Evolutionary conservation across 2,888 invertebrate species (phyloP), one percentile per base, ranked within the genome.

Genomic region (Cataglyphis livida): DNA sequence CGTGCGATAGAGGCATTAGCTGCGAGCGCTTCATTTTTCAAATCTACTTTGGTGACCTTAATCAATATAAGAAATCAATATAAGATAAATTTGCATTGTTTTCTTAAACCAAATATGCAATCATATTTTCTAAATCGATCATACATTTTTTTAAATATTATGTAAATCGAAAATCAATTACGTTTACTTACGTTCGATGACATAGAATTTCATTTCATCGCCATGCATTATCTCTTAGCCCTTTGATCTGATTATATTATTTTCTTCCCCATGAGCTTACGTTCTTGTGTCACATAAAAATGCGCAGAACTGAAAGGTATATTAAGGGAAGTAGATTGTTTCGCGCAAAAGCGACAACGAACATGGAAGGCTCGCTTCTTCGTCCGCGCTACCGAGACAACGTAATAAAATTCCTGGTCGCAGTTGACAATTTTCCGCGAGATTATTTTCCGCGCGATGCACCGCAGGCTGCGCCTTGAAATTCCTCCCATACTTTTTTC

Each of bases 351-450:
- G 65, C 66, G 18, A 32, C 38, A 32, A 61, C 41, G 41, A 41
- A 57, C 44, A 61, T 51, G 28, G 71, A 35, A 65, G 44, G 28
- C 18, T 44, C 44, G 44, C 44, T 51, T n/a, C 51, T 51, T n/a
- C 71, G 73, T 65, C 35, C 51, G 48, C 57, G 65, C 81, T 18
- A 68, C 35, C n/a, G 66, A 65, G 84, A 82, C 81, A 28, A 74
- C 71, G 83, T 84, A 89, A 85, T 89, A 89, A 88, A 89, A 84
- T 84, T 76, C 82, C 57, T 81, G 59, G 57, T 75, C 44, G 76
- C 70, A 79, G 79, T 85, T 79, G 85, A 85, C 85, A 83, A 89
- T 89, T 87, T 85, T 79, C 84, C 71, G 73, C 62, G 70, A 73
- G 82, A 73, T 66, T 82, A 62, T 83, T 75, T 68, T 57, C 57